phyloP scores from a whole-genome alignment of 2,797 vertebrate species.

The Alfaro cultratus region DNA sequence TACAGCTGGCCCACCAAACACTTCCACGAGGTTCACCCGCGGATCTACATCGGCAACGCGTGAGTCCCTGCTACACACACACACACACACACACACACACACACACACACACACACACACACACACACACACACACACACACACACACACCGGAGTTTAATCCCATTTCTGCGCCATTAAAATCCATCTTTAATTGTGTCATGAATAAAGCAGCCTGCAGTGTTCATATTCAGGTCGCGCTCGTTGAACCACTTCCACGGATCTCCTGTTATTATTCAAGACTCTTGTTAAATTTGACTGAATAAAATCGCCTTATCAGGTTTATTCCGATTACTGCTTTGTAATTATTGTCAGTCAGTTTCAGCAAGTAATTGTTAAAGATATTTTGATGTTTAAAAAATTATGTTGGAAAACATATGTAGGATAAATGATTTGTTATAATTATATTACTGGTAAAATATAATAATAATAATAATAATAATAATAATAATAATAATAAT shows the following conservation, averaged over 20 bases:
- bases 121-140: too few species aligned
- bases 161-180: not conserved
- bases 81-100: too few species aligned
- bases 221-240: not conserved
- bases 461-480: not conserved
- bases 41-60: constrained; percentile 93
- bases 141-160: not conserved
- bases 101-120: too few species aligned
- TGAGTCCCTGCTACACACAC: constrained; percentile 80
- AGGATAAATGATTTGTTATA: not conserved
- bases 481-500: not conserved
- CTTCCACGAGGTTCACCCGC: constrained; percentile 88
- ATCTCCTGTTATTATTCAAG: not conserved
- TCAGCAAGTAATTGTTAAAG: not conserved
- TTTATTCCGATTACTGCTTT: not conserved
- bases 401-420: not conserved
- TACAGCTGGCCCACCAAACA: constrained; percentile 89
- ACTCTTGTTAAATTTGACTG: not conserved
- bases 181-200: not conserved
- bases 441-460: not conserved
- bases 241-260: not conserved
- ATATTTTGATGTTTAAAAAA: not conserved
- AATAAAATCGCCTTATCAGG: not conserved
- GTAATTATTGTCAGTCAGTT: not conserved
- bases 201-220: not conserved